Evolutionary conservation across 2,888 invertebrate species (phyloP), one percentile per base, ranked within the genome.

Genomic region (Tachina fera): DNA sequence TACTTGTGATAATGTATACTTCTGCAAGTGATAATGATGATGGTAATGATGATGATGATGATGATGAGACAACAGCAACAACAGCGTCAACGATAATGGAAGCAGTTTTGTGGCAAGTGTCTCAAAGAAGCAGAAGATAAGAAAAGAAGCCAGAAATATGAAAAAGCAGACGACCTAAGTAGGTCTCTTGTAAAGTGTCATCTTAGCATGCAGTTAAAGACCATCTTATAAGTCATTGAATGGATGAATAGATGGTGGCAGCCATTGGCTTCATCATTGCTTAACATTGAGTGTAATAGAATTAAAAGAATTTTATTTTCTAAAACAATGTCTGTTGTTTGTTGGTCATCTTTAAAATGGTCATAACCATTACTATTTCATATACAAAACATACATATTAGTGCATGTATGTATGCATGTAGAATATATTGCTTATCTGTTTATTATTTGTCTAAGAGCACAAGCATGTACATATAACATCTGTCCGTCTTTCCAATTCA

Each of bases 141-240:
- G 53, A n/a, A 53, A 13, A 31, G 49, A 56, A 61, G n/a, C 9
- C 13, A 5, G 22, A 49, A 43, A 9, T 14, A 16, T 13, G 31
- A 70, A 74, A 39, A 72, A 70, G 80, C 74, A 84, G 82, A 70
- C 87, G 82, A 70, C 87, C 71, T 87, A 88, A 88, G 88, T 88
- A 88, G 88, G 88, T 88, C 88, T 87, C 71, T 86, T 71, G 83
- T 81, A 86, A 87, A 88, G 88, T 88, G 88, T 87, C 89, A 78
- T 83, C 84, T 87, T 87, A 86, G 79, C 83, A 84, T 86, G 82
- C 77, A 83, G 72, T 83, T 81, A 75, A 81, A 87, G 85, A 84
- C 83, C 82, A 87, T 72, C 80, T 79, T 85, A 75, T 72, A 77
- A 83, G 81, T 76, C 83, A 86, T 84, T 75, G 76, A 74, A 61